Conservation (phyloP, 1,140 invertebrate species). For the Brachionus sp. region DNA sequence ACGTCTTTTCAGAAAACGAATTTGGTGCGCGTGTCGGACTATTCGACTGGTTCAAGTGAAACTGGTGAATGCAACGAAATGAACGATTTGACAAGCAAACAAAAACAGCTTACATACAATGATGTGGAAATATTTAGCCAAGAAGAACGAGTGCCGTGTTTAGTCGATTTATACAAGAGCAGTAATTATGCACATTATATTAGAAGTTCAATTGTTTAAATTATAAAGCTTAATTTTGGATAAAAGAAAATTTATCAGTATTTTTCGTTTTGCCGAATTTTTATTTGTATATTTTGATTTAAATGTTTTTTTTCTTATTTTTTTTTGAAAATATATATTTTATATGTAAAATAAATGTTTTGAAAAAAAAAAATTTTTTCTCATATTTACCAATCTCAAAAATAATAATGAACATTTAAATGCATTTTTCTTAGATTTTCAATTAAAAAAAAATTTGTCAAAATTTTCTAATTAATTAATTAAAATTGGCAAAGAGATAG, state of each 20-base stretch:
- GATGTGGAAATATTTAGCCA: not conserved
- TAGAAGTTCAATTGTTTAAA: constrained; percentile 20
- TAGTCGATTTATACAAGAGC: not conserved
- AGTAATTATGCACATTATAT: constrained; percentile 12
- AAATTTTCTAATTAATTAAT: too few relatives aligned
- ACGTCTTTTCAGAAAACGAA: not conserved
- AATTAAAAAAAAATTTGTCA: too few relatives aligned
- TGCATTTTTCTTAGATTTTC: too few relatives aligned
- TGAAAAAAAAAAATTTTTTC: too few relatives aligned
- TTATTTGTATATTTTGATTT: not conserved
- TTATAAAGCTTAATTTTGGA: not conserved
- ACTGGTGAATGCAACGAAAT: not conserved
- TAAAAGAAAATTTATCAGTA: not conserved
- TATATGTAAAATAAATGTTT: not conserved
- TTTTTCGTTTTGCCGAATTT: constrained; percentile 4
- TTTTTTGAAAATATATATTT: not conserved
- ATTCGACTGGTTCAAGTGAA: not conserved
- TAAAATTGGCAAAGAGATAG: too few relatives aligned
- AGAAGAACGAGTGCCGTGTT: not conserved
- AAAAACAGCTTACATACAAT: not conserved
- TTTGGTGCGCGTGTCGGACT: not conserved
- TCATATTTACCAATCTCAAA: too few relatives aligned
- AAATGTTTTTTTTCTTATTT: not conserved
- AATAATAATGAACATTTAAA: too few relatives aligned
- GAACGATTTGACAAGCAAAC: not conserved